These are phyloP conservation scores for Tetranychus piercei DNA, from an alignment of 2,888 invertebrate species.

Conservation along the genomic window DNA sequence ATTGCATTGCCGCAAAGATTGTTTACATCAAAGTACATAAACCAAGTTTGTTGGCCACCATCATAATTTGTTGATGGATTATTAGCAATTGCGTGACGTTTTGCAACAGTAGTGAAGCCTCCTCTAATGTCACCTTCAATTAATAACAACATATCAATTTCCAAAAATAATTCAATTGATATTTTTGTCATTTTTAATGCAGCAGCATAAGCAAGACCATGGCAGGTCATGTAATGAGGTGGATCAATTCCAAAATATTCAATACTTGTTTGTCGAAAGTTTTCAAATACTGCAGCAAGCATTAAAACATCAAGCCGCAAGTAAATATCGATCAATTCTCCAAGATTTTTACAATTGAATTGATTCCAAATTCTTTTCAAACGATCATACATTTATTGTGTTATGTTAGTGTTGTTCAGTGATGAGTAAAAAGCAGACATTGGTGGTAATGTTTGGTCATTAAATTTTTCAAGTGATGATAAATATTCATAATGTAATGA, in stretches of 20 bases:
- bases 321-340: background rate
- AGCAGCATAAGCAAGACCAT: too few species aligned
- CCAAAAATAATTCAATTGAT: too few species aligned
- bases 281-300: background rate
- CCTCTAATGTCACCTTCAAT: too few species aligned
- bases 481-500: background rate
- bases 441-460: too few species aligned
- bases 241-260: background rate
- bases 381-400: too few species aligned
- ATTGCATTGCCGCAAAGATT: slow-evolving; percentile 7
- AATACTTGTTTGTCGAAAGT: background rate
- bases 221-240: too few species aligned
- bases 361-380: too few species aligned
- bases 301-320: background rate
- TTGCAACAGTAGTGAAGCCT: too few species aligned
- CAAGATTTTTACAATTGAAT: background rate
- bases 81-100: slow-evolving; percentile 14
- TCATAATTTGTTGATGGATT: background rate
- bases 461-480: background rate
- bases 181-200: too few species aligned
- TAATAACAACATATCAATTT: too few species aligned
- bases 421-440: too few species aligned
- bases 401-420: too few species aligned
- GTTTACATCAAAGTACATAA: slow-evolving; percentile 22
- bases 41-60: background rate